A percentile compares a stretch with the other conserved stretches of the same genome.
These are phyloP conservation scores for Holcopasites calliopsidis DNA, from an alignment of 1,140 invertebrate species.

Conservation along the genomic window DNA sequence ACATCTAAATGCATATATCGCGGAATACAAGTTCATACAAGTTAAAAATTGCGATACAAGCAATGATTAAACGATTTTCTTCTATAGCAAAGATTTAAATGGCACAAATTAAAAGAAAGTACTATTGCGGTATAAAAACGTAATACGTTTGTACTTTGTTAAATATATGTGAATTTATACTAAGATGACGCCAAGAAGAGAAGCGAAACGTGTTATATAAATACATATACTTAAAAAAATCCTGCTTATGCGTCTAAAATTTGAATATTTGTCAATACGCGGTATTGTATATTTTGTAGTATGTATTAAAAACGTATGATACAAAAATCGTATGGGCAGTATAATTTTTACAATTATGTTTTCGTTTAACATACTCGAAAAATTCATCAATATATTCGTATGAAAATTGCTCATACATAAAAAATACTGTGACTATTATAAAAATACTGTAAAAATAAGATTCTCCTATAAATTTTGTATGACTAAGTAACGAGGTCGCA, in stretches of 20 bases:
- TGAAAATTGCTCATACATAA: neutral
- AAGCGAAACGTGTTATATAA: conserved; percentile 1
- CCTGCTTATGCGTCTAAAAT: no score
- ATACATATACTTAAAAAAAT: conserved; percentile 8
- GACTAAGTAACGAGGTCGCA: no score
- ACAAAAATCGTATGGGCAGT: neutral
- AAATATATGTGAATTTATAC: neutral
- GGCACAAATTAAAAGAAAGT: conserved; percentile 10
- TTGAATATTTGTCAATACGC: no score
- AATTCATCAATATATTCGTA: neutral
- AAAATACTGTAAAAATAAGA: neutral
- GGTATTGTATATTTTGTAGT: neutral
- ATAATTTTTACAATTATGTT: neutral
- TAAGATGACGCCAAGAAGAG: no score
- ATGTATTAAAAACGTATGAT: neutral
- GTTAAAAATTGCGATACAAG: no score
- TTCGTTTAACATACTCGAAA: conserved; percentile 1
- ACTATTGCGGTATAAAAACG: conserved; percentile 33
- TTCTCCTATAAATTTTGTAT: neutral
- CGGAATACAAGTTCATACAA: neutral
- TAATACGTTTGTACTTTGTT: conserved; percentile 34
- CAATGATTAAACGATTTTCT: no score
- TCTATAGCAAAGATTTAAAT: no score
- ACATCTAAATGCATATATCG: neutral
- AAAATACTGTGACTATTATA: conserved; percentile 5